These are phyloP conservation scores for Aradus depressus DNA, from an alignment of 2,888 invertebrate species.

Conservation along the genomic window DNA sequence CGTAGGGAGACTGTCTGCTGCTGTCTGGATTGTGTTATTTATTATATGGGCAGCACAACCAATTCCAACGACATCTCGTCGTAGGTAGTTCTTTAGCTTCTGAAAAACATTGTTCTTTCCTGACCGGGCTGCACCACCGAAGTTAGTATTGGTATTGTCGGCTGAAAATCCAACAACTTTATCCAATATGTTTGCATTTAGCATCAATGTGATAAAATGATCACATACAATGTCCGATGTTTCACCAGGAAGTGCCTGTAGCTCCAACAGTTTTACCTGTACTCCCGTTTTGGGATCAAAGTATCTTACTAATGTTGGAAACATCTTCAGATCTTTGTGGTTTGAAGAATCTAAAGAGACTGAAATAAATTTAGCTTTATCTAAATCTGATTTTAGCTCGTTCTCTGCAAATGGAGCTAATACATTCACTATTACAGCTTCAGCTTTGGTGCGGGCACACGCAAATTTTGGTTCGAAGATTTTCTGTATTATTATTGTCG, in stretches of 20 bases:
- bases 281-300: slow-evolving; percentile 13
- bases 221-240: slow-evolving; percentile 9
- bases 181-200: not conserved
- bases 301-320: slow-evolving; percentile 23
- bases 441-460: slow-evolving; percentile 12
- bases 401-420: slow-evolving; percentile 21
- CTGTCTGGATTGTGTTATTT: slow-evolving; percentile 33
- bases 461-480: slow-evolving; percentile 14
- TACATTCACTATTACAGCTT: slow-evolving; percentile 24
- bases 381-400: slow-evolving; percentile 13
- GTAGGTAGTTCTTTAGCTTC: slow-evolving; percentile 24
- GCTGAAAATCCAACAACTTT: slow-evolving; percentile 14
- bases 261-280: slow-evolving; percentile 19
- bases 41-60: slow-evolving; percentile 35
- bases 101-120: slow-evolving; percentile 28
- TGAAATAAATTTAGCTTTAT: slow-evolving; percentile 17
- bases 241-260: slow-evolving; percentile 14
- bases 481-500: slow-evolving; percentile 15
- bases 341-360: slow-evolving; percentile 25
- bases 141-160: slow-evolving; percentile 24
- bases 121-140: slow-evolving; percentile 20
- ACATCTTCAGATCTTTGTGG: slow-evolving; percentile 22
- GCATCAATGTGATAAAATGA: not conserved
- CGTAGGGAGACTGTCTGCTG: slow-evolving; percentile 33
- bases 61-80: slow-evolving; percentile 27